A percentile compares a stretch with the other conserved stretches of the same genome.
phyloP scores from a whole-genome alignment of 1,140 invertebrate genomes.

The Bombus sibiricus region DNA sequence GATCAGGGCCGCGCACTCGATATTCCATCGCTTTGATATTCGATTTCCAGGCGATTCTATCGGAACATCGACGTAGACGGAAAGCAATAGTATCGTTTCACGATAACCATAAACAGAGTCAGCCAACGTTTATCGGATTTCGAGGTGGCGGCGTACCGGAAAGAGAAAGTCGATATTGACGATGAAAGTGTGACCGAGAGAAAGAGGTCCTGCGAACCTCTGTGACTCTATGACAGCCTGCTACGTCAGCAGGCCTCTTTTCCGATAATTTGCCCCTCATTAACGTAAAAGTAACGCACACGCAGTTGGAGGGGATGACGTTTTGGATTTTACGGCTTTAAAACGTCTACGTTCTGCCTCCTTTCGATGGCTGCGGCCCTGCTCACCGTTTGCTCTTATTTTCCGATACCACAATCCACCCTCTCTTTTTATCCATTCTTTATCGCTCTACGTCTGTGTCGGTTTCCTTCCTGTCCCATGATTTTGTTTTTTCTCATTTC shows the following conservation, averaged over 20 bases:
- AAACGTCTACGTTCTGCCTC: background rate
- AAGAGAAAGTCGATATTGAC: constrained; percentile 41
- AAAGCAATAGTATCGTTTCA: background rate
- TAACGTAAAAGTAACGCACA: constrained; percentile 68
- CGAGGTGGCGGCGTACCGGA: constrained; percentile 27
- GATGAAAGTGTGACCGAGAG: constrained; percentile 47
- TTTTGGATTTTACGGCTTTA: constrained; percentile 32
- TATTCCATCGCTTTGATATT: background rate
- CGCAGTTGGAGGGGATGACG: background rate
- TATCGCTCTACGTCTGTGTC: too few relatives aligned
- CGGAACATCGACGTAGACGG: background rate
- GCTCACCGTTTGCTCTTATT: constrained; percentile 64
- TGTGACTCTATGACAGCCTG: constrained; percentile 70
- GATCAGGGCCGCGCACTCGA: constrained; percentile 45
- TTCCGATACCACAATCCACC: constrained; percentile 56
- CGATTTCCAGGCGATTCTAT: background rate
- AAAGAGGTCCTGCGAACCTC: constrained; percentile 67
- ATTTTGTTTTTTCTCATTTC: background rate
- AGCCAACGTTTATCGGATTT: constrained; percentile 52
- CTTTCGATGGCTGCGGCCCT: constrained; percentile 52
- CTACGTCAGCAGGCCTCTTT: constrained; percentile 72
- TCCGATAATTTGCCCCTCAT: constrained; percentile 79
- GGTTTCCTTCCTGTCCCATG: too few relatives aligned
- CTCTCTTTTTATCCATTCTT: constrained; percentile 19
- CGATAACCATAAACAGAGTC: constrained; percentile 51